Conservation (phyloP, 2,797 vertebrate genomes). For the Synanceia verrucosa region DNA sequence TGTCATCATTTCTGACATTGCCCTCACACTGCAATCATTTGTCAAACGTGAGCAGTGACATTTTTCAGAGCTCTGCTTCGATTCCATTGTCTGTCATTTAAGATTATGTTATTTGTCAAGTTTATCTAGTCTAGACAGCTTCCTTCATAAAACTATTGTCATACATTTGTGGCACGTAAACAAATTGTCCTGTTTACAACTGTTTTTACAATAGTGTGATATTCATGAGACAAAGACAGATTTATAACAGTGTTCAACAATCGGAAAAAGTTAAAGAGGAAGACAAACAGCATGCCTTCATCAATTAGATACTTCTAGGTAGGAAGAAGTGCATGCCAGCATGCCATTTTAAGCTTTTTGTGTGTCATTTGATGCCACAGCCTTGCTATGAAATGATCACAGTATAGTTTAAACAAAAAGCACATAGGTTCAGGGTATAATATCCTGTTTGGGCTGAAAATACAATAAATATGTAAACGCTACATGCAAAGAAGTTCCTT, state of each 20-base stretch:
- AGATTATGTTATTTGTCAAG: constrained; percentile 49
- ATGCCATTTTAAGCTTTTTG: no score
- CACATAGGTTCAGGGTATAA: no score
- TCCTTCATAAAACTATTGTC: constrained; percentile 30
- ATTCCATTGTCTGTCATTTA: constrained; percentile 44
- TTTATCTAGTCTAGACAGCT: constrained; percentile 36
- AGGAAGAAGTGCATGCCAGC: no score
- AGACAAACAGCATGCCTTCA: background rate
- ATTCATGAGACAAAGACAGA: constrained; percentile 1
- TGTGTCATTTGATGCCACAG: no score
- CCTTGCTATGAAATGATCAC: no score
- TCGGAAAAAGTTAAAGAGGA: constrained; percentile 7
- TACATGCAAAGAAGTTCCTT: no score
- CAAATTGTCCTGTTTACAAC: constrained; percentile 15
- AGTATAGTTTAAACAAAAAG: no score
- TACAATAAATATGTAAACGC: no score
- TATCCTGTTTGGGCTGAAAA: no score
- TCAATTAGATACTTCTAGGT: background rate
- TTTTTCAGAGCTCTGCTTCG: constrained; percentile 29
- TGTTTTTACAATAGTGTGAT: constrained; percentile 8
- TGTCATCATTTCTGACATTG: constrained; percentile 49
- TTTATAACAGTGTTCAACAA: background rate
- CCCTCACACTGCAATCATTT: constrained; percentile 24
- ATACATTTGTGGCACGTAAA: constrained; percentile 27
- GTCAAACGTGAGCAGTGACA: constrained; percentile 27